Conservation (phyloP, 1,140 invertebrate genomes). For the Solen grandis region DNA sequence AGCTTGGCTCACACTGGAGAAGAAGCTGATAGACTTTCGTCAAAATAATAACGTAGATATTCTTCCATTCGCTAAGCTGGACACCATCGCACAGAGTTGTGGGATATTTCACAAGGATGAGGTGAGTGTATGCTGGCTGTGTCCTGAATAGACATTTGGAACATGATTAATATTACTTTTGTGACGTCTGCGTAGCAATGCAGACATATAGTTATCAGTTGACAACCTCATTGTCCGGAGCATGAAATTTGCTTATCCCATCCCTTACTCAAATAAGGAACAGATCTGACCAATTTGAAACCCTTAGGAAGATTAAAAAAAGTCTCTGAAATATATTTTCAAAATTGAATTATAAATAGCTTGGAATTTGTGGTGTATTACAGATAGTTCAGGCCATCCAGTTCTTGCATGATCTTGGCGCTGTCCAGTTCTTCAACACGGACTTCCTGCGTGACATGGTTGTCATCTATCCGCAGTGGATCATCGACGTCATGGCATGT, state of each 20-base stretch:
- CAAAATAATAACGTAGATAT: constrained; percentile 47
- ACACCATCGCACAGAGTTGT: constrained; percentile 52
- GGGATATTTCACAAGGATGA: constrained; percentile 68
- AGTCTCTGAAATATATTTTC: no score
- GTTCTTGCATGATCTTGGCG: constrained; percentile 79
- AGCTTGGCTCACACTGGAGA: constrained; percentile 77
- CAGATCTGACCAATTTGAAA: no score
- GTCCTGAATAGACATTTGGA: no score
- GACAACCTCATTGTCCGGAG: no score
- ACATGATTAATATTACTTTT: no score
- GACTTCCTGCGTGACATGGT: constrained; percentile 74
- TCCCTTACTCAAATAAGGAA: no score
- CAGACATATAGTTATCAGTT: no score
- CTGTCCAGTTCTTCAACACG: constrained; percentile 79
- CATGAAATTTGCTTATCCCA: no score
- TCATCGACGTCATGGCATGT: constrained; percentile 80
- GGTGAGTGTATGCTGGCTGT: constrained; percentile 54
- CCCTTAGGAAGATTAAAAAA: no score
- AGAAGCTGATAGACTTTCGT: constrained; percentile 52
- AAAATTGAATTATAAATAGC: no score
- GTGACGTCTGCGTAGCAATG: no score
- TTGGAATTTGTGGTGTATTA: no score
- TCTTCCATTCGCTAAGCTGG: constrained; percentile 63
- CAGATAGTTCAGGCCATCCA: constrained; percentile 75
- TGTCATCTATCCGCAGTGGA: constrained; percentile 81